These are phyloP conservation scores for Phalacrocorax brasilianus DNA, from an alignment of 2,113 vertebrate species.

Conservation along the genomic window DNA sequence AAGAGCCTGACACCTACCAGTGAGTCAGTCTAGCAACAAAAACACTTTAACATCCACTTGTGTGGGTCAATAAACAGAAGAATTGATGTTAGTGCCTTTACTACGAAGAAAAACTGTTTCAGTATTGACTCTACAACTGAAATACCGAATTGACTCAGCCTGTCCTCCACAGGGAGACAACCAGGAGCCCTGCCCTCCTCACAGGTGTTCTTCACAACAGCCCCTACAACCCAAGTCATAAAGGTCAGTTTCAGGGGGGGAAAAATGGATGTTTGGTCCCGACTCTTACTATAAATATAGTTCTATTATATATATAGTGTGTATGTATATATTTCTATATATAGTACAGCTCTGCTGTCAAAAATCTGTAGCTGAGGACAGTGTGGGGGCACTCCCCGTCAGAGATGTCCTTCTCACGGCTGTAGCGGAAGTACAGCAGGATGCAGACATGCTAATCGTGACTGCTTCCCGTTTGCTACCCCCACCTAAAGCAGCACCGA, in stretches of 20 bases:
- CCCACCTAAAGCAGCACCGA: neutral
- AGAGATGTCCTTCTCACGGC: neutral
- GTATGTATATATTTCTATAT: too few relatives aligned
- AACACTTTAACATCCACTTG: neutral
- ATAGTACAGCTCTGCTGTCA: neutral
- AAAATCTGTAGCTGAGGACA: neutral
- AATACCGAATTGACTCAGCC: neutral
- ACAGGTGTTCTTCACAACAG: neutral
- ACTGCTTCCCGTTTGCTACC: neutral
- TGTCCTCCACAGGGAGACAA: neutral
- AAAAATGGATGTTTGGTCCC: neutral
- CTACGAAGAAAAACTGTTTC: neutral
- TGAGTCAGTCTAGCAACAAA: neutral
- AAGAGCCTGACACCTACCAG: neutral
- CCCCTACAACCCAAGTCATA: neutral
- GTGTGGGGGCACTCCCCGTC: neutral
- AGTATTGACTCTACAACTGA: neutral
- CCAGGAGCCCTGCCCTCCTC: neutral
- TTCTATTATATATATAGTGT: too few relatives aligned
- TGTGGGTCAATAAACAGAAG: neutral
- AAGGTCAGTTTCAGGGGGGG: neutral
- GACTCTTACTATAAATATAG: neutral
- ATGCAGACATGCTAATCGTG: neutral
- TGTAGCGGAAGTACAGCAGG: neutral
- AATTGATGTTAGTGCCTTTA: neutral